Evolutionary conservation across 2,888 invertebrate genomes (phyloP), one percentile per base, ranked within the genome.

Genomic region (Parapristionchus giblindavisi): DNA sequence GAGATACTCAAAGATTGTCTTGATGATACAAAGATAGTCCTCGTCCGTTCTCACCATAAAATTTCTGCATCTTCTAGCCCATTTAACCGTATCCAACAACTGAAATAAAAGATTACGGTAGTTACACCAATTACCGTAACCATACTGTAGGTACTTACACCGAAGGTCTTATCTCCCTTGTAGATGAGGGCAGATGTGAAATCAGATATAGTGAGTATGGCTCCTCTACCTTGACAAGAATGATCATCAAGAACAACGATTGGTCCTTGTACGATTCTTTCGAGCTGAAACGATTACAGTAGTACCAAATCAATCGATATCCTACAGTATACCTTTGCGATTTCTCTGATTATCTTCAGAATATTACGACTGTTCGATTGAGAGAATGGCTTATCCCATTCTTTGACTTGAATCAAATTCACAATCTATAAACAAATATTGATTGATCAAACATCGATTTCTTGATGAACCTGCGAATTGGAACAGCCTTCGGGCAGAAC

Each of bases 401-500:
- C 24, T 6, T 27, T 65, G 27, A 65, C 14, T 6, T 65, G 63
- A 21, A 65, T 32, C 5, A 65, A 43, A 21, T 43, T 24, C 0
- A 24, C 32, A 21, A 43, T 27, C 63, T 65, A 21, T 29, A 36
- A 24, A 14, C 6, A 32, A 2, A 8, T 3, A 6, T 56, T 14
- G 29, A 38, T 11, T 27, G 38, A 24, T 38, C 38, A 27, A 43
- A 43, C 40, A 24, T 29, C 8, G 27, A 11, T 4, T 3, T 3
- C 27, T n/a, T 4, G 17, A 1, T 3, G 40, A 24, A 65, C 63
- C 8, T 43, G 43, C 3, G 63, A 65, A 21, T 65, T 65, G 40
- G 63, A 65, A 32, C 63, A 65, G 11, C 63, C 63, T 29, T 65
- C 63, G 3, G 63, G 63, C 11, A 65, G 63, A 43, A 65, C 43